Base-by-base conservation (phyloP, 2,113 vertebrate genomes). In the Osmerus eperlanus region DNA sequence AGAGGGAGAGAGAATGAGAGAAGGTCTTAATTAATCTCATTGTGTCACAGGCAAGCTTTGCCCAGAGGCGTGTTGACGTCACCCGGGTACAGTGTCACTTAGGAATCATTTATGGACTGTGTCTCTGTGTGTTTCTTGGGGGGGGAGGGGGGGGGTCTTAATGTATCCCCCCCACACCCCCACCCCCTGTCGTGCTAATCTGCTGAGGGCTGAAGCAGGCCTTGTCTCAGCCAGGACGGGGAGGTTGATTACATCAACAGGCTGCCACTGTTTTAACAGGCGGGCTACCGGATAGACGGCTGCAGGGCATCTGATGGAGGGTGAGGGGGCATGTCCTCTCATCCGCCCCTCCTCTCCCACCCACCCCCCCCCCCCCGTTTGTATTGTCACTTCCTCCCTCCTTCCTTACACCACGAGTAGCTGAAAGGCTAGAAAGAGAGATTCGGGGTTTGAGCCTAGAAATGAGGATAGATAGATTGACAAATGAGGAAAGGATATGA, bases 191-290 rank as follows among this genome's bases (percentile, higher is more conserved):
- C 69, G 59, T 81, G 70, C 23, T 81, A 32, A 67, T 80, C 78
- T 81, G 58, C 80, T 32, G 82, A 77, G 70, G 59, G 68, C 80
- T 71, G 68, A 76, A 74, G 60, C 28, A 51, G 18, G 66, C 61
- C 1, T 16, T 78, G 54, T 81, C 84, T 88, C 52, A 75, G 67
- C 74, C 14, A 18, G n/a, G 56, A 32, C 15, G 16, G 64, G 59
- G 79, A 78, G 65, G 25, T 81, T 64, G 73, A 86, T 78, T 65
- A 29, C 51, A 75, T 86, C 79, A 88, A 87, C 74, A 86, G 79
- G 55, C 76, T 51, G 78, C 74, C 70, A 84, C 89, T 92, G 86
- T 89, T 86, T 83, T 67, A 79, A 70, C 67, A 52, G 51, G 63
- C 72, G 60, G 55, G 55, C 2, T 18, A 56, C 15, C n/a, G 55